Base-by-base conservation (phyloP, 1,140 invertebrate species). In the Brachystomella parvula region DNA sequence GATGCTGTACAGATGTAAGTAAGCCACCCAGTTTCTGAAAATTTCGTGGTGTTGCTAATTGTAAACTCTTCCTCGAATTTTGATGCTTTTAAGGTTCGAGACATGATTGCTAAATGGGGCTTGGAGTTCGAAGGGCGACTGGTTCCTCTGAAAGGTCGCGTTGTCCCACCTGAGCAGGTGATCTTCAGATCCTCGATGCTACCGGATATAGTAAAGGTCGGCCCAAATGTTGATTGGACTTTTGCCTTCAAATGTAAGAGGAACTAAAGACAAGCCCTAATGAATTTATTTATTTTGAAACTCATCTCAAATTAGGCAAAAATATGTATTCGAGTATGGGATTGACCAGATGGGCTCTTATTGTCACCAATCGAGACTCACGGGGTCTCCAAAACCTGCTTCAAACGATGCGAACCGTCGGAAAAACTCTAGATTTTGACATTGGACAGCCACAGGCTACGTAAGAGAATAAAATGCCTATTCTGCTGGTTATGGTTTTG, bases 261-360 rank as follows among this genome's bases (percentile, higher is more conserved):
- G n/a, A 57, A 15, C 24, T 9, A 6, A 57, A 57, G 53, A 57
- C 21, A 12, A 9, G n/a, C n/a, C n/a, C n/a, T n/a, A n/a, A n/a
- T n/a, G n/a, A n/a, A n/a, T 59, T 44, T 47, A 63, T 28, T 26
- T 63, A 9, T 26, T 58, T 44, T 63, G 56, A 30, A 24, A 17
- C 12, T 60, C 2, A 6, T 30, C 3, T 49, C 47, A 31, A 2
- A 60, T 28, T 9, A 61, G 63, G 12, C 32, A 62, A 68, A 32
- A 29, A 39, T 35, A 57, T 69, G 68, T 65, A 29, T 6, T 31
- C 61, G 3, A 29, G 66, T 53, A 76, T 78, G 1, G 64, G 72
- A 39, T 62, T 81, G 29, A 68, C 56, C 3, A 77, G 76, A 49
- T 81, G 79, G 79, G 74, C 78, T 21, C 67, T 81, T 2, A 71